Conservation (phyloP, 2,797 vertebrate genomes). For the Ctenochaetus hawaiiensis region DNA sequence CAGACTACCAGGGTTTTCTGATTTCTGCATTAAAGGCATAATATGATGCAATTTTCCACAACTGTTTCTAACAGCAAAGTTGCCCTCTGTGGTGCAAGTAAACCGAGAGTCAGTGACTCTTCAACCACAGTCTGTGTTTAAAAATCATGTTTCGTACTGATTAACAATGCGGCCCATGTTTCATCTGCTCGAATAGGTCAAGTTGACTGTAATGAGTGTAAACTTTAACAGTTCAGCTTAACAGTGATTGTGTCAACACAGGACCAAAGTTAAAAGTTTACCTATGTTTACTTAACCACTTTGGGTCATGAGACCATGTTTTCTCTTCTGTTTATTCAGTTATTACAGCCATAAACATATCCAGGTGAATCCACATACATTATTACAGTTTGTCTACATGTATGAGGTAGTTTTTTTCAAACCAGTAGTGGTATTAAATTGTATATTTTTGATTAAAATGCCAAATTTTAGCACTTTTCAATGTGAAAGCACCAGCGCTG, state of each 20-base stretch:
- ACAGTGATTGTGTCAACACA: background rate
- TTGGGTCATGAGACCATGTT: conserved; percentile 5
- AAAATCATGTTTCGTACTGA: background rate
- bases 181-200: conserved; percentile 2
- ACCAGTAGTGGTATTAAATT: no score
- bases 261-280: conserved; percentile 13
- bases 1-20: no score
- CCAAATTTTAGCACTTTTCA: no score
- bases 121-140: background rate
- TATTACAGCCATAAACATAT: conserved; percentile 6
- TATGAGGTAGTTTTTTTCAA: no score
- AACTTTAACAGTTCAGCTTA: background rate
- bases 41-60: no score
- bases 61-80: no score
- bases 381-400: background rate
- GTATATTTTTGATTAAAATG: no score
- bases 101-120: background rate
- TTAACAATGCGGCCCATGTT: background rate
- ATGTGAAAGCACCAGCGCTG: no score
- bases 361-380: background rate
- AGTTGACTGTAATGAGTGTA: conserved; percentile 16
- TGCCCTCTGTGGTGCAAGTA: no score
- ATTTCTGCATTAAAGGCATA: no score
- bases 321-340: conserved; percentile 9
- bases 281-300: conserved; percentile 14